Evolutionary conservation across 1,140 invertebrate species (phyloP).

Genomic region (Pseudomyrmex concolor): DNA sequence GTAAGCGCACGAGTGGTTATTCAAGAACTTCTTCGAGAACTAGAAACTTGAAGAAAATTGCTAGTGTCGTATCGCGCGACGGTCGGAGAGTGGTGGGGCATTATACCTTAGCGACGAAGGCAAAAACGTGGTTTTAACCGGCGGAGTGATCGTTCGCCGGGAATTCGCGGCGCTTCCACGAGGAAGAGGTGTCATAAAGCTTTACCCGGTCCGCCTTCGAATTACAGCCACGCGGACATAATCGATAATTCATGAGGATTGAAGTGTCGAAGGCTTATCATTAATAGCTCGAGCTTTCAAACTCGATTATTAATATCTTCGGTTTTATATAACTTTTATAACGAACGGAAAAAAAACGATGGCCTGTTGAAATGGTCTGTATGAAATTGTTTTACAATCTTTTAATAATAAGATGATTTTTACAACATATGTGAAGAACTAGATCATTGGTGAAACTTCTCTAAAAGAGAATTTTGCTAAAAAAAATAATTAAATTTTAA

Average conservation of each 20-base stretch:
- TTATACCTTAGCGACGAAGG: constrained; percentile 8
- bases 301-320: constrained; percentile 38
- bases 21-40: constrained; percentile 48
- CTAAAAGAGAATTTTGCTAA: no score
- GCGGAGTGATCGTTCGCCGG: constrained; percentile 3
- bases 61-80: constrained; percentile 19
- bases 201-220: constrained; percentile 15
- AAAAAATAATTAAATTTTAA: no score
- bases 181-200: constrained; percentile 57
- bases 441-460: no score
- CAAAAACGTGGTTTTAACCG: constrained; percentile 46
- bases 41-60: constrained; percentile 53
- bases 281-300: constrained; percentile 49
- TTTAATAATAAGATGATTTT: no score
- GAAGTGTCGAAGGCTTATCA: not conserved
- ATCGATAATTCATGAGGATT: constrained; percentile 29
- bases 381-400: no score
- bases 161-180: constrained; percentile 45
- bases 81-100: not conserved
- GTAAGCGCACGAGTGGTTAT: constrained; percentile 29
- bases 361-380: no score
- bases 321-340: no score
- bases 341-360: no score
- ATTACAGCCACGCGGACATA: constrained; percentile 18
- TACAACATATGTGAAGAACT: no score